Conservation (phyloP, 2,888 invertebrate species). For the Rhagonycha fulva region DNA sequence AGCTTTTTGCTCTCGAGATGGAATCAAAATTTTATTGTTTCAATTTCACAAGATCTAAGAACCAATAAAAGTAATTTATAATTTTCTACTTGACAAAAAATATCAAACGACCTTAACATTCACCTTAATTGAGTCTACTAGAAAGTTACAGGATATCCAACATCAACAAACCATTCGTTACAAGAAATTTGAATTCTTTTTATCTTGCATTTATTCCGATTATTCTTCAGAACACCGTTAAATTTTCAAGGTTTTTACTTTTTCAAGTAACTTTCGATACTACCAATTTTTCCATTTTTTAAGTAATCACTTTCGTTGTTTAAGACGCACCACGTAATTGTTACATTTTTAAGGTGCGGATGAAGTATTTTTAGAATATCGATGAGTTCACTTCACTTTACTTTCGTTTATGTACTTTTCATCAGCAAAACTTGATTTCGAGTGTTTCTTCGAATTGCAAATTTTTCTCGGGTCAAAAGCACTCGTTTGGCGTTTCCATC, state of each 20-base stretch:
- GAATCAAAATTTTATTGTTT: not conserved
- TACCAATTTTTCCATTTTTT: not conserved
- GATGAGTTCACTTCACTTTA: not conserved
- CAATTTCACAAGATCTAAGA: not conserved
- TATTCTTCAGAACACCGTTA: not conserved
- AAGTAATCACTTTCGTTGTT: not conserved
- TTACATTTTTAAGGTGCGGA: not conserved
- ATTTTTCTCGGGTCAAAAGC: not conserved
- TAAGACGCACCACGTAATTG: not conserved
- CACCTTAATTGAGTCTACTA: slow-evolving; percentile 1
- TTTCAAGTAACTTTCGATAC: not conserved
- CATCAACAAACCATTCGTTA: not conserved
- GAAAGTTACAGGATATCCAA: slow-evolving; percentile 2
- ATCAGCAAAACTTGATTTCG: not conserved
- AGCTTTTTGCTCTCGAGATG: not conserved
- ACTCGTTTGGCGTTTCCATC: not conserved
- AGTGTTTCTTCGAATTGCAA: not conserved
- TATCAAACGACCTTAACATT: slow-evolving; percentile 1
- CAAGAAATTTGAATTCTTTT: not conserved
- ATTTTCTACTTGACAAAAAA: slow-evolving; percentile 1
- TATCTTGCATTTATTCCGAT: not conserved
- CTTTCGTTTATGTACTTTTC: not conserved
- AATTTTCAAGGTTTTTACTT: not conserved
- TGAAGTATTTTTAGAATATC: not conserved
- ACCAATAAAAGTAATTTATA: not conserved